Base-by-base conservation (phyloP, 2,113 vertebrate species). In the Chamaea fasciata region DNA sequence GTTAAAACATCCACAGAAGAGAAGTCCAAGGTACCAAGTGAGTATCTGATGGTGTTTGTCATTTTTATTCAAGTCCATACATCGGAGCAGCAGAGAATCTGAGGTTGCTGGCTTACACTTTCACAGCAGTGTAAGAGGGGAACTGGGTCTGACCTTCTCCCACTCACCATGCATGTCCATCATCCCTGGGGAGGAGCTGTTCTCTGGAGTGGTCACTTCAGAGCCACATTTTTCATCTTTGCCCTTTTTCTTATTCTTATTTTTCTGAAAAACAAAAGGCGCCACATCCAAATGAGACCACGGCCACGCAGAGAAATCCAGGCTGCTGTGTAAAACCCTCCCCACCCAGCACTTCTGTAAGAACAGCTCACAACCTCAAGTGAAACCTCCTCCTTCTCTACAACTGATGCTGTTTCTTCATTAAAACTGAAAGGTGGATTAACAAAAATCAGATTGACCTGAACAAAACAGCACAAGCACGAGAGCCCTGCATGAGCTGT, bases 121-220 rank as follows among this genome's bases (percentile, higher is more conserved):
- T 17, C 56, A 47, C 4, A 75, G 69, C 57, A 50, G 60, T 7
- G 28, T 16, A 22, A 56, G 2, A 82, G 47, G 75, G 86, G 52
- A 71, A 59, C 0, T 37, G 53, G 57, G 56, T 60, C 63, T 82
- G 85, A 88, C 56, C 67, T 33, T 56, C 63, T 91, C 70, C 81
- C 90, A 93, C 98, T 96, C 93, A 99, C 99, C 99, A 11, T 99
- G 99, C 98, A 99, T 99, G 97, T 99, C 99, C 98, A 99, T 99
- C 99, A 99, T 99, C 87, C 99, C 99, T 0, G 99, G 99, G 70
- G 99, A 99, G 18, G 99, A 99, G 96, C 99, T 99, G 97, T 99
- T 99, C 97, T 99, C 99, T 4, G 99, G 99, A 42, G 99, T 99
- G 55, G 99, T 99, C 92, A 99, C 92, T 97, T 99, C 99, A 0